Base-by-base conservation (phyloP, 1,140 invertebrate species). In the Wasmannia auropunctata region DNA sequence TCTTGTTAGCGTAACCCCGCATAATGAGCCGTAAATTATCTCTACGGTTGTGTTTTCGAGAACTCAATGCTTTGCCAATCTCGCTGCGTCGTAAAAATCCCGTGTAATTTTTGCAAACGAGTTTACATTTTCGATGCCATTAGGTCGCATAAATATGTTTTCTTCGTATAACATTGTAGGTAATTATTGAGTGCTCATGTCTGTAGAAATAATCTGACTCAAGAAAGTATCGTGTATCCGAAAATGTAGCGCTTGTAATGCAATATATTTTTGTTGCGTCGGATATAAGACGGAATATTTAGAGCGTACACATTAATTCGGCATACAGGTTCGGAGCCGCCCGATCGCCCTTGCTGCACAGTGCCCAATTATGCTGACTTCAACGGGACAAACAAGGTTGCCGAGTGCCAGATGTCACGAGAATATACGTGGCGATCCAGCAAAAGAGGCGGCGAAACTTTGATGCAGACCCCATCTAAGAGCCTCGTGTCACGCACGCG, bases 351-450 rank as follows among this genome's bases (percentile, higher is more conserved):
- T 83, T 22, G 85, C 87, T 86, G 76, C 60, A 31, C 85, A 91
- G 88, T 93, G 91, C 92, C 93, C 92, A 94, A 93, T 94, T 93
- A 93, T 91, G 80, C 85, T 80, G 91, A 93, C 93, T 94, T 93
- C 85, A 91, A 92, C 91, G 88, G 91, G 92, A 94, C 92, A 93
- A 94, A 94, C 92, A 88, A 93, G 92, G 70, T 91, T 93, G 91
- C 90, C 92, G 92, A 93, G 90, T 92, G 91, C 92, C 94, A 94
- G 91, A 94, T 94, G 94, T 93, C 92, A 93, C 89, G 87, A 74
- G 87, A 77, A 86, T 91, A 86, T 91, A 88, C 91, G 88, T 90
- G 87, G 88, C 91, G 88, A 94, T 87, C 84, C 63, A 76, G 40
- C 70, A 60, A 86, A 91, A 40, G 75, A 83, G 81, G 85, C 90